Percentiles rank a stretch among this genome's conserved stretches.
Conservation (phyloP, 1,140 invertebrate species). For the Zaprionus tsacasi region DNA sequence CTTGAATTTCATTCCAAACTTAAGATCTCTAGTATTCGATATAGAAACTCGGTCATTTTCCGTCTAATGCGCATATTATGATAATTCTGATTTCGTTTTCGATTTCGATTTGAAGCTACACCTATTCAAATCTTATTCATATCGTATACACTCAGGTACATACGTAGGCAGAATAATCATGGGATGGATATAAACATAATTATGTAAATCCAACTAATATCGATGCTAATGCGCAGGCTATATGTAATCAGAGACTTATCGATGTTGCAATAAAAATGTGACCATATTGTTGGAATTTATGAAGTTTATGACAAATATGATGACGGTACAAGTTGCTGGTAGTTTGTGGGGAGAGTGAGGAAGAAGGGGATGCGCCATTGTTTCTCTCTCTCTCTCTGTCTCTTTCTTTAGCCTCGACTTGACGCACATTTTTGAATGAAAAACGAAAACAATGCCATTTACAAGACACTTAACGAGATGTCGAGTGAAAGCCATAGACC, state of each 20-base stretch:
- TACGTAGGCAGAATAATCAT: constrained; percentile 18
- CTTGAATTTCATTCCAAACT: not conserved
- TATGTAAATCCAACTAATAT: constrained; percentile 63
- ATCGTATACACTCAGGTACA: not conserved
- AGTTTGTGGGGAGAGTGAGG: constrained; percentile 25
- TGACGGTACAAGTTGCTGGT: constrained; percentile 64
- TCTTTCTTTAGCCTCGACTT: not conserved
- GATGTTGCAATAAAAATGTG: constrained; percentile 40
- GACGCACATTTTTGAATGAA: constrained; percentile 79
- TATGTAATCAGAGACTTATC: constrained; percentile 66
- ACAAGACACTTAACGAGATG: constrained; percentile 81
- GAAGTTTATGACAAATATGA: constrained; percentile 81
- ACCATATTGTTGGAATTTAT: constrained; percentile 51
- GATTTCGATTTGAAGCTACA: constrained; percentile 25
- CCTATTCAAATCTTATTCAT: constrained; percentile 32
- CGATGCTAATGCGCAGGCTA: constrained; percentile 59
- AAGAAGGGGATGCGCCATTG: constrained; percentile 42
- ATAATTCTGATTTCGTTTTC: constrained; percentile 28
- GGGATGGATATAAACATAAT: constrained; percentile 71
- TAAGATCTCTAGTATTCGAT: constrained; percentile 35
- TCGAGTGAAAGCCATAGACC: constrained; percentile 72
- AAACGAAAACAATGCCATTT: constrained; percentile 81
- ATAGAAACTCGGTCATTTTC: constrained; percentile 46
- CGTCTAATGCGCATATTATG: constrained; percentile 48
- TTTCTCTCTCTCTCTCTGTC: constrained; percentile 17